Evolutionary conservation across 1,140 invertebrate genomes (phyloP), one percentile per base, ranked within the genome.

Genomic region (Pararge aegeria): DNA sequence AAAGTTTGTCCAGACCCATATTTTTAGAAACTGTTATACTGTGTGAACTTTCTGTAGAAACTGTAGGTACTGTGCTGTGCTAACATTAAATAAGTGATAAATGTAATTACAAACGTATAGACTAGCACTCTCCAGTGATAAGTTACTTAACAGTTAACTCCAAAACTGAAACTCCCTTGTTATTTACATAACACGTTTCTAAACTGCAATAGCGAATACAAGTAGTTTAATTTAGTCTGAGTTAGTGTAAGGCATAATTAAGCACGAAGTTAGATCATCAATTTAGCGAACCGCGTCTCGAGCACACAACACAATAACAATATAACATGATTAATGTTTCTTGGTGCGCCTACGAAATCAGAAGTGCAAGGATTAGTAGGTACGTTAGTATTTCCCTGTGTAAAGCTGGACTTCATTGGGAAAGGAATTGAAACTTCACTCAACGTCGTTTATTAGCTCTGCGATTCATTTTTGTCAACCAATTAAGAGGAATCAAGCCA

Each of bases 271-370:
- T 68, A 55, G 53, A 63, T 63, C 62, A 68, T 71, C 62, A 68
- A 70, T 70, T 58, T 48, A 52, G 57, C 42, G 57, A 54, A 60
- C 46, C 61, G 64, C 49, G 54, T 64, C 66, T 59, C 19, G 54
- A 30, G 48, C 52, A 62, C 51, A 59, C 52, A 61, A 70, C 37
- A 64, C 64, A 71, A 68, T 54, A 61, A 61, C 58, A 61, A 68
- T 71, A 68, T 71, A 68, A 56, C 59, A 60, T 85, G 82, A 87
- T 84, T 46, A 46, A 46, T 46, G 42, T 46, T 46, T 18, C 42
- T 46, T 46, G 9, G 42, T 12, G 42, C 42, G 42, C 42, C 42
- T 46, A 46, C 42, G 6, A 20, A 46, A 46, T 20, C 42, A 46
- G 19, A n/a, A 46, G 18, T 46, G 18, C 42, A 46, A 46, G 42